Conservation (phyloP, 2,797 vertebrate species). For the Siniperca obscura region DNA sequence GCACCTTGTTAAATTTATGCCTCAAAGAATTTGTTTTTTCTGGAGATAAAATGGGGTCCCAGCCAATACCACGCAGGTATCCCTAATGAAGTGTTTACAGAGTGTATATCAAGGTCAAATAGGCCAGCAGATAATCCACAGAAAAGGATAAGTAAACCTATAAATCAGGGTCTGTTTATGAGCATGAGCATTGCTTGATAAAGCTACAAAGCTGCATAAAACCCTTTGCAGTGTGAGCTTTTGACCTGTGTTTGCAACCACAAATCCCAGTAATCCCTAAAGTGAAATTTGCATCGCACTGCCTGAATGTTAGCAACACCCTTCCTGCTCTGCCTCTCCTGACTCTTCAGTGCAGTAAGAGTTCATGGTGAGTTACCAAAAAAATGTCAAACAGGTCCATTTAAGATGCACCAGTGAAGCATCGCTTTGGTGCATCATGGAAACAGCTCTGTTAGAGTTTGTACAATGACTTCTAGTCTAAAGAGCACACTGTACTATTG, state of each 20-base stretch:
- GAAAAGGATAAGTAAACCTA: conserved; percentile 20
- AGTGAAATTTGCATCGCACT: conserved; percentile 45
- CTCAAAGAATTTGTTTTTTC: neutral
- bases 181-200: conserved; percentile 10
- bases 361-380: conserved; percentile 5
- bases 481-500: neutral
- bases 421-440: neutral
- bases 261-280: conserved; percentile 54
- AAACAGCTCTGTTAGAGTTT: neutral
- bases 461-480: neutral
- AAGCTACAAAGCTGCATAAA: conserved; percentile 36
- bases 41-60: neutral
- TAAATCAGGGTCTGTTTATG: conserved; percentile 19
- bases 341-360: neutral
- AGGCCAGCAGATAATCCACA: conserved; percentile 34
- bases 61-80: neutral
- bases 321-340: neutral
- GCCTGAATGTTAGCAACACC: conserved; percentile 30
- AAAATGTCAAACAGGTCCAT: neutral
- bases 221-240: conserved; percentile 46
- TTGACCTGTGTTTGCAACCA: conserved; percentile 53
- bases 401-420: no score
- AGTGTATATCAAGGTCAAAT: conserved; percentile 32
- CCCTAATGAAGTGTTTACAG: conserved; percentile 34
- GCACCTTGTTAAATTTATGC: neutral